Percentiles rank a stretch among this genome's conserved stretches.
Conservation (phyloP, 2,797 vertebrate species). For the Lutjanus campechanus region DNA sequence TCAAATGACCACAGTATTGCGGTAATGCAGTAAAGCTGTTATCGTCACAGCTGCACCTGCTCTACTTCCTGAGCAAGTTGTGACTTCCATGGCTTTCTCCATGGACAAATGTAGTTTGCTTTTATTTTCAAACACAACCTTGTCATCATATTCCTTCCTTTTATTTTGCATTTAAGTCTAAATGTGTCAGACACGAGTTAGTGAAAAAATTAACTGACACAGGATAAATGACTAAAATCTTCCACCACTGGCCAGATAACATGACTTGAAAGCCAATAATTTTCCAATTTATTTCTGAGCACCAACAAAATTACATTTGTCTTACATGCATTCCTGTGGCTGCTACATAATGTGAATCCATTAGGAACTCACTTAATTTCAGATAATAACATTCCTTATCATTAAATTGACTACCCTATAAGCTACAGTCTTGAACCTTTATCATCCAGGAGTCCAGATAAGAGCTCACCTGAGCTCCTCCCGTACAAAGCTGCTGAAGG, state of each 20-base stretch:
- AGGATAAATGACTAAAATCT: constrained; percentile 10
- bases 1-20: too few species aligned
- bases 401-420: constrained; percentile 19
- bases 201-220: constrained; percentile 15
- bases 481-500: neutral
- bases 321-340: neutral
- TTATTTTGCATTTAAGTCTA: constrained; percentile 10
- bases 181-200: neutral
- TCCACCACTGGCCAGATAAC: neutral
- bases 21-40: too few species aligned
- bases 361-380: constrained; percentile 33
- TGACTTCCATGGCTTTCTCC: constrained; percentile 45
- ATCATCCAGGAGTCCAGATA: constrained; percentile 13
- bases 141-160: constrained; percentile 23
- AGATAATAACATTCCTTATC: constrained; percentile 32
- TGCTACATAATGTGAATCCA: neutral
- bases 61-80: neutral
- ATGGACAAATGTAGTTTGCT: constrained; percentile 16
- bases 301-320: neutral
- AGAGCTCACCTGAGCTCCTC: constrained; percentile 12
- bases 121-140: constrained; percentile 18
- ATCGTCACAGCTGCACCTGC: neutral
- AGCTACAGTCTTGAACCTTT: constrained; percentile 22
- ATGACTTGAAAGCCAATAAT: constrained; percentile 8
- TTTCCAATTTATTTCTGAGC: neutral